Percentiles rank a stretch among this genome's conserved stretches.
Evolutionary conservation across 2,888 invertebrate species (phyloP).

Genomic region (Cephus pulcher): DNA sequence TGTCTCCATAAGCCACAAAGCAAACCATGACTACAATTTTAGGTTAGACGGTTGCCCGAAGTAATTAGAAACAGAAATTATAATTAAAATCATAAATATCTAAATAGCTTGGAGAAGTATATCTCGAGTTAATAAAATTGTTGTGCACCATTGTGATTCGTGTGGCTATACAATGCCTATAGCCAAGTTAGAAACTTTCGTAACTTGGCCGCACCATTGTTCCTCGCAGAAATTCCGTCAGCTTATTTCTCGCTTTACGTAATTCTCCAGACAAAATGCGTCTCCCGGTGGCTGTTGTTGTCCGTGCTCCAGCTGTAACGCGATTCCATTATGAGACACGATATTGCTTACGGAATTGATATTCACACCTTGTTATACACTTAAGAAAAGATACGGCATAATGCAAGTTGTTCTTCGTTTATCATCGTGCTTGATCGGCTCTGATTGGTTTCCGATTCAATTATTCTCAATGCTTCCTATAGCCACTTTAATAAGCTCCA

Average conservation of each 20-base stretch:
- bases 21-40: not conserved
- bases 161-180: not conserved
- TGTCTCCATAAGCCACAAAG: not conserved
- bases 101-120: not conserved
- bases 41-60: not conserved
- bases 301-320: not conserved
- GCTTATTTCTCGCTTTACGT: conserved; percentile 27
- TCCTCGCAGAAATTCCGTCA: conserved; percentile 30
- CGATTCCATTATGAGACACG: not conserved
- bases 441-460: not conserved
- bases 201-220: conserved; percentile 30
- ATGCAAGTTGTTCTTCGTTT: not conserved
- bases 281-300: not conserved
- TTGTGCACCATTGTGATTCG: not conserved
- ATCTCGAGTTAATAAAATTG: not conserved
- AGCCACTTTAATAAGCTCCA: not conserved
- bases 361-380: not conserved
- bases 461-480: not conserved
- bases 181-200: not conserved
- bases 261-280: conserved; percentile 22
- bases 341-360: not conserved
- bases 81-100: not conserved
- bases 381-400: not conserved
- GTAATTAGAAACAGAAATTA: not conserved
- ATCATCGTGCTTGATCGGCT: not conserved